Base-by-base conservation (phyloP, 2,797 vertebrate species). In the Cichlasoma orientale region DNA sequence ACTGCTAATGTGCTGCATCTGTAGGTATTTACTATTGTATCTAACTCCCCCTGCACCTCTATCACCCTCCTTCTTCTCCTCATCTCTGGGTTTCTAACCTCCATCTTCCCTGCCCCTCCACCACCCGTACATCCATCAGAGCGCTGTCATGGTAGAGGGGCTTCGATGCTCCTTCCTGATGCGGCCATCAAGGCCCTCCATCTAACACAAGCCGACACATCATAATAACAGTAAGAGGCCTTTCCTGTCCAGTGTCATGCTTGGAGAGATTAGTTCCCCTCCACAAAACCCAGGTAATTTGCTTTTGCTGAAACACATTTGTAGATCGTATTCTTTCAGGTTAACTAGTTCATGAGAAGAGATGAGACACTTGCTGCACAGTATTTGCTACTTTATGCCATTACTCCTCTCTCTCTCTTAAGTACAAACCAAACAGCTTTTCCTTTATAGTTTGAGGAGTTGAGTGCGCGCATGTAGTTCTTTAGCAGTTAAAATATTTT, bases 161-260 rank as follows among this genome's bases (percentile, higher is more conserved):
- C 92, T 92, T 86, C 90, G 82, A 89, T 88, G 90, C 92, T 92
- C 85, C 91, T 90, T 93, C 88, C 87, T 92, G 92, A 93, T 93
- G 91, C 86, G 93, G 91, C 91, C 95, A 94, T 96, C 95, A 95
- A 90, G 94, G 91, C 93, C 93, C 92, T 93, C 91, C 87, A 93
- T 94, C 94, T 96, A 96, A 96, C 95, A 87, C 89, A 86, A 95
- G 94, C 92, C 93, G 95, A 96, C 95, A 96, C 94, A 94, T 96
- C 95, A 96, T 96, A 96, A 96, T 96, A 96, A 95, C 94, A 95
- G 94, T 95, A 95, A 96, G 95, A 95, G 95, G 93, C 93, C 95
- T 94, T 93, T 95, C 94, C 95, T 95, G 95, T 96, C 95, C 94
- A 90, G 93, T 95, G 95, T 96, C 96, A 96, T 95, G 94, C 94